phyloP scores from a whole-genome alignment of 2,797 vertebrate genomes.

The Smutsia temminckii region DNA sequence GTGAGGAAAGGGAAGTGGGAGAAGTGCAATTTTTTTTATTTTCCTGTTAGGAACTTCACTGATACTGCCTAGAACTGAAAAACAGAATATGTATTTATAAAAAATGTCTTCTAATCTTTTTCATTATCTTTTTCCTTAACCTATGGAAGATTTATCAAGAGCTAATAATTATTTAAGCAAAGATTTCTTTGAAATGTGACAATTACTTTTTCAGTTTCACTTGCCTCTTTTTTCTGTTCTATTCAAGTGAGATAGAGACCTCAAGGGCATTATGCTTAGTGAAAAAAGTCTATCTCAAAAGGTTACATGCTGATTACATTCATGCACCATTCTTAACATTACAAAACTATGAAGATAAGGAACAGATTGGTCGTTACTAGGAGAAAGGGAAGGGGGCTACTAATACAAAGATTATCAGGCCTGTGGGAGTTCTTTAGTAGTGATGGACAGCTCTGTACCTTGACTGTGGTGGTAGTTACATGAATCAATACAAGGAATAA shows the following conservation, averaged over 20 bases:
- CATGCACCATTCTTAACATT: neutral
- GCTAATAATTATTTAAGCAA: slow-evolving; percentile 2
- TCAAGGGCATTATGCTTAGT: neutral
- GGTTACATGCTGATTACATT: neutral
- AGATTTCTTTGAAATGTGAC: neutral
- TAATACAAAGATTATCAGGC: neutral
- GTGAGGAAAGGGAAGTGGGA: neutral
- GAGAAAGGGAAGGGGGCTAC: neutral
- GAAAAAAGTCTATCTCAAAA: neutral
- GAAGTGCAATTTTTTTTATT: neutral
- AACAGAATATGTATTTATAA: neutral
- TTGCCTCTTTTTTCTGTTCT: neutral
- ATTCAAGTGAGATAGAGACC: neutral
- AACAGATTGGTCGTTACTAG: neutral
- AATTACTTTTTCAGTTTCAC: neutral
- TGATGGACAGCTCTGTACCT: neutral
- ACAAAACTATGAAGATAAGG: neutral
- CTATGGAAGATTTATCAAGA: neutral
- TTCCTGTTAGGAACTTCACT: neutral
- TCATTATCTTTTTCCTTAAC: neutral
- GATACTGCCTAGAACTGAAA: slow-evolving; percentile 5
- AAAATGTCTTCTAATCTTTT: neutral
- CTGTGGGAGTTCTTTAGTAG: neutral
- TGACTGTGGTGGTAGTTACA: neutral
- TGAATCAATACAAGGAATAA: neutral